phyloP scores from a whole-genome alignment of 2,888 invertebrate species.

The Gymnosoma rotundatum region DNA sequence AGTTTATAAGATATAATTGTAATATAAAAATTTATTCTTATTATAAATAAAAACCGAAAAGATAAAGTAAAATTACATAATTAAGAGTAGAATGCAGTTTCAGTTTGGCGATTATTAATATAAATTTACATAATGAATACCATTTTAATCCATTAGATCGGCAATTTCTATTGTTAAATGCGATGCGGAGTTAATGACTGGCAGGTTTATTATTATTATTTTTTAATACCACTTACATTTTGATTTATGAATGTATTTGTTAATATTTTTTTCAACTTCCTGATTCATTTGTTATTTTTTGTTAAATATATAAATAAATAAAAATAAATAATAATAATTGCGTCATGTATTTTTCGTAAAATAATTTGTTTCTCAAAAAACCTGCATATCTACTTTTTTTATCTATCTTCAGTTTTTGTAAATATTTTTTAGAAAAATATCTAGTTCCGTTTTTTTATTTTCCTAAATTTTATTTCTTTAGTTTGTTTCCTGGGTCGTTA shows the following conservation, averaged over 20 bases:
- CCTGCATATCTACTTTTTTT: too few relatives aligned
- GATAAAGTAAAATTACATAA: too few relatives aligned
- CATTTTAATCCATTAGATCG: too few relatives aligned
- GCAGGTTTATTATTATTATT: background rate
- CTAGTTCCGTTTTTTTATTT: slow-evolving; percentile 6
- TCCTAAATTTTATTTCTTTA: background rate
- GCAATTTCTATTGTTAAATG: background rate
- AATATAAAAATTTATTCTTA: too few relatives aligned
- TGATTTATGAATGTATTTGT: too few relatives aligned
- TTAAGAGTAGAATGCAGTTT: too few relatives aligned
- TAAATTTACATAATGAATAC: too few relatives aligned
- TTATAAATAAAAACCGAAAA: too few relatives aligned
- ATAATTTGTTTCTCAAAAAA: slow-evolving; percentile 3
- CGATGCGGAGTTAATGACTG: background rate
- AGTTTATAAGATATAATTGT: too few relatives aligned
- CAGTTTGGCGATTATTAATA: too few relatives aligned
- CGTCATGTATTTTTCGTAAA: slow-evolving; percentile 24
- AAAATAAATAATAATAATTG: too few relatives aligned
- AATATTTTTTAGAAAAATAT: background rate
- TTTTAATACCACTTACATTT: background rate
- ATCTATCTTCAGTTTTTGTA: background rate
- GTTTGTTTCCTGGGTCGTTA: background rate
- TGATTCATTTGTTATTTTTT: background rate
- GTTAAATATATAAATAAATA: too few relatives aligned
- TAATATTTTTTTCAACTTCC: background rate